Conservation (phyloP, 2,888 invertebrate species). For the Sialis fuliginosa region DNA sequence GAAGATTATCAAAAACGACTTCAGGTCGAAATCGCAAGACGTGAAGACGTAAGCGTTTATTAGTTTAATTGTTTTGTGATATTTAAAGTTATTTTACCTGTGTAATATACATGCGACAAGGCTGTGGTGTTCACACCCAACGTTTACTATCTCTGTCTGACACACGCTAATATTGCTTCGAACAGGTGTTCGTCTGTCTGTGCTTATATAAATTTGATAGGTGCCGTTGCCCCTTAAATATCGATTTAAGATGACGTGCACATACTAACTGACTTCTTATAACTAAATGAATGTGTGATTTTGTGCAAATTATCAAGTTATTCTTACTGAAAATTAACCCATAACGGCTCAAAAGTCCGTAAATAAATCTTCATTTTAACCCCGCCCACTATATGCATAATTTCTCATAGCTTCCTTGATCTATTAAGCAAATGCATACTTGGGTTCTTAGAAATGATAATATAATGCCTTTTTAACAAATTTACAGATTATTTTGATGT, state of each 20-base stretch:
- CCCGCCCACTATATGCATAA: too few relatives aligned
- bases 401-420: too few relatives aligned
- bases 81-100: background rate
- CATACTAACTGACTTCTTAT: background rate
- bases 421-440: too few relatives aligned
- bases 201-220: slow-evolving; percentile 4
- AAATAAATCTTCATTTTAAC: too few relatives aligned
- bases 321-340: too few relatives aligned
- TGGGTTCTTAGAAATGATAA: too few relatives aligned
- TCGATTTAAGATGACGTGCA: slow-evolving; percentile 12
- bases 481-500: too few relatives aligned
- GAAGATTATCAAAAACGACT: slow-evolving; percentile 91
- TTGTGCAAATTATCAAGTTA: too few relatives aligned
- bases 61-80: background rate
- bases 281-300: too few relatives aligned
- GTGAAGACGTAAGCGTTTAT: slow-evolving; percentile 84
- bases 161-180: background rate
- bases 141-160: background rate
- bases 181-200: slow-evolving; percentile 6
- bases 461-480: too few relatives aligned
- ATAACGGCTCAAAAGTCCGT: too few relatives aligned
- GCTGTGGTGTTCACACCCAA: background rate
- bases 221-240: slow-evolving; percentile 11
- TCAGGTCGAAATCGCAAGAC: slow-evolving; percentile 87
- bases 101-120: background rate